Evolutionary conservation across 2,888 invertebrate genomes (phyloP).

Genomic region (Euproctis similis): DNA sequence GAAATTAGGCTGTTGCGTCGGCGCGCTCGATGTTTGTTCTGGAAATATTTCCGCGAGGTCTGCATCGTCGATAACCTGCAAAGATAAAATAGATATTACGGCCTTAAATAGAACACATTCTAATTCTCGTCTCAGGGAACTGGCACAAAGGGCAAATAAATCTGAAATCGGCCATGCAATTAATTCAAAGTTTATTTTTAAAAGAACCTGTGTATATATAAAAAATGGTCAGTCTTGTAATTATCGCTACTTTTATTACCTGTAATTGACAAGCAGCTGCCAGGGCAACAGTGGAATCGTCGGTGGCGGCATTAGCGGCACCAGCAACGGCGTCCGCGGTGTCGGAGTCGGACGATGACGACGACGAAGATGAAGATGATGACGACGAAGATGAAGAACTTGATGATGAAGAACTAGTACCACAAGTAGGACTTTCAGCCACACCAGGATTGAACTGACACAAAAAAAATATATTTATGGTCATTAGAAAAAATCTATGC

Average conservation of each 20-base stretch:
- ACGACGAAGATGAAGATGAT: constrained; percentile 64
- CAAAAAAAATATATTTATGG: too few species aligned
- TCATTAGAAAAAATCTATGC: too few species aligned
- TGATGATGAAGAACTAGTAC: constrained; percentile 64
- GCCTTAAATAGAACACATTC: background rate
- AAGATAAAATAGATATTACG: background rate
- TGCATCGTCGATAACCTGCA: constrained; percentile 84
- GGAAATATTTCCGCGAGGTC: constrained; percentile 86
- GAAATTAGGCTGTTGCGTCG: constrained; percentile 77
- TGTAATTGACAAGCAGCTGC: constrained; percentile 75
- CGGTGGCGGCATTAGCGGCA: constrained; percentile 52
- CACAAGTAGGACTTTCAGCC: constrained; percentile 54
- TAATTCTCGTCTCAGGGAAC: too few species aligned
- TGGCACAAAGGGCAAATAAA: too few species aligned
- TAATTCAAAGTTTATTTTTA: too few species aligned
- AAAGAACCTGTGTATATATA: too few species aligned
- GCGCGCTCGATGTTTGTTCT: constrained; percentile 77
- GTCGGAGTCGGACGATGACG: constrained; percentile 65
- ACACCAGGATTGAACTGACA: constrained; percentile 61
- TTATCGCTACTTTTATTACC: constrained; percentile 25
- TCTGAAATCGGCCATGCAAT: too few species aligned
- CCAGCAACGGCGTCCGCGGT: constrained; percentile 61
- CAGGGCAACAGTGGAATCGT: constrained; percentile 74
- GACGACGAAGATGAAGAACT: constrained; percentile 59
- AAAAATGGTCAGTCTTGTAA: too few species aligned